Percentiles rank a stretch among this genome's conserved stretches.
phyloP scores from a whole-genome alignment of 2,797 vertebrate genomes.

The Holocentrus rufus region DNA sequence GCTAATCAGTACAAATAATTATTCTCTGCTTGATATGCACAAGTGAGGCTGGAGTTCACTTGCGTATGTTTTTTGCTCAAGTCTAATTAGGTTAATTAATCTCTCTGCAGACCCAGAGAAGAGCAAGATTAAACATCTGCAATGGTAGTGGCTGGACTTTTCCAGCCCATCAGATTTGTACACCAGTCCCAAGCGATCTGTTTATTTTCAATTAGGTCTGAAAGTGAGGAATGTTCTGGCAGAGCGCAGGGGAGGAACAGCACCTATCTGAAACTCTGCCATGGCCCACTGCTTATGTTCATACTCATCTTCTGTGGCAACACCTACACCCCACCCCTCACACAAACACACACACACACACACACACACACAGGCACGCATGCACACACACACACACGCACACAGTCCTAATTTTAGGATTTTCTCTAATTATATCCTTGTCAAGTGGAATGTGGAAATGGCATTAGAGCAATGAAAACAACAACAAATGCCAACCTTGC shows the following conservation, averaged over 20 bases:
- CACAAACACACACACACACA: slow-evolving; percentile 10
- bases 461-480: not conserved
- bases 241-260: slow-evolving; percentile 61
- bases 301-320: slow-evolving; percentile 50
- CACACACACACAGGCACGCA: slow-evolving; percentile 24
- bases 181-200: slow-evolving; percentile 72
- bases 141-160: slow-evolving; percentile 71
- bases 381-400: slow-evolving; percentile 9
- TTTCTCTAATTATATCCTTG: not conserved
- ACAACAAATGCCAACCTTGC: too few species aligned
- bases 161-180: slow-evolving; percentile 79
- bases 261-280: slow-evolving; percentile 63
- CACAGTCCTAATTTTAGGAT: not conserved
- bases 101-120: slow-evolving; percentile 70
- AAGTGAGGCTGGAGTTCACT: slow-evolving; percentile 56
- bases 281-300: slow-evolving; percentile 64
- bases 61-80: slow-evolving; percentile 66
- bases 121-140: slow-evolving; percentile 78
- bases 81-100: slow-evolving; percentile 82
- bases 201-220: slow-evolving; percentile 83
- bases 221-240: slow-evolving; percentile 69
- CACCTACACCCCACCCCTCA: slow-evolving; percentile 44
- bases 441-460: not conserved
- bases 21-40: slow-evolving; percentile 65
- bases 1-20: slow-evolving; percentile 65